These are phyloP conservation scores for Copidosoma aretas DNA, from an alignment of 2,888 invertebrate genomes.

Conservation along the genomic window DNA sequence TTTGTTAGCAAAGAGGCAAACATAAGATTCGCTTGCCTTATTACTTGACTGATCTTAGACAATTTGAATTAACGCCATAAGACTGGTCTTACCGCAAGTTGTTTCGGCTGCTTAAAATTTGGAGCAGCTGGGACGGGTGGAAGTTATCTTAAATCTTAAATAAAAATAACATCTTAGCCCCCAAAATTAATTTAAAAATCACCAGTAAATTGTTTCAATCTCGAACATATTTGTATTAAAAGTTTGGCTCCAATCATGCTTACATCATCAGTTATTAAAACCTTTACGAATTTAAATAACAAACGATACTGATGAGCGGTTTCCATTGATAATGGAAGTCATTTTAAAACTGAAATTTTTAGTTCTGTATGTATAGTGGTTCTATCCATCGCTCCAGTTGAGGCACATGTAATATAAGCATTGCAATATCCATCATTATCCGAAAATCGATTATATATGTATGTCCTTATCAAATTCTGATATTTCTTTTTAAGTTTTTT, in stretches of 20 bases:
- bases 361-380: conserved; percentile 47
- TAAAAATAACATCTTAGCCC: conserved; percentile 53
- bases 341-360: conserved; percentile 51
- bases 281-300: conserved; percentile 49
- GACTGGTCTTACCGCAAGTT: conserved; percentile 44
- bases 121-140: conserved; percentile 52
- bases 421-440: conserved; percentile 53
- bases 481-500: neutral
- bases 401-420: conserved; percentile 51
- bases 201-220: conserved; percentile 55
- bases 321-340: conserved; percentile 52
- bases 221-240: conserved; percentile 48
- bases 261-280: conserved; percentile 55
- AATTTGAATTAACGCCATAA: conserved; percentile 53
- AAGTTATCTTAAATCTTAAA: conserved; percentile 56
- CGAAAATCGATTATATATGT: conserved; percentile 57
- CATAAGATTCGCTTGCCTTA: conserved; percentile 52
- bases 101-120: conserved; percentile 48
- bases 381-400: conserved; percentile 49
- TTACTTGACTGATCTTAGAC: conserved; percentile 51
- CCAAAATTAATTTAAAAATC: conserved; percentile 52
- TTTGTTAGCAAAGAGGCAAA: conserved; percentile 53
- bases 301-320: conserved; percentile 48
- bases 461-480: neutral
- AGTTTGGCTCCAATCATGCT: conserved; percentile 55